Base-by-base conservation (phyloP, 2,888 invertebrate species). In the Polydrusus cervinus region DNA sequence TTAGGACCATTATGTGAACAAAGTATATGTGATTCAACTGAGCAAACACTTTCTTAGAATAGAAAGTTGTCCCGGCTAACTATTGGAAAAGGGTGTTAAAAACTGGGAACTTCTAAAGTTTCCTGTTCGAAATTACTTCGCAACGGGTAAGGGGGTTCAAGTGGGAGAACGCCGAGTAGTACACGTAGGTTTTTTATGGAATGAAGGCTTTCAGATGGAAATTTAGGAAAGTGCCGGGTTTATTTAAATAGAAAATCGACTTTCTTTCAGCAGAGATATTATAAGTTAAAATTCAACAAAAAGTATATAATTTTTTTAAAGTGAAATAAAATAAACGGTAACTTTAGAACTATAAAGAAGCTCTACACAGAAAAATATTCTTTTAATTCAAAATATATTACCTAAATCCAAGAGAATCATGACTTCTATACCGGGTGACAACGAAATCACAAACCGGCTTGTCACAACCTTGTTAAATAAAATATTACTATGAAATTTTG, bases 21-120 rank as follows among this genome's bases (percentile, higher is more conserved):
- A 80, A 81, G 82, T 81, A 82, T 83, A 80, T 82, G 82, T 83
- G 84, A 85, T 83, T 83, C 82, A 83, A 83, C 84, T 84, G 83
- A 83, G 81, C 84, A 85, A 85, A 85, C 84, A 82, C 81, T 82
- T 75, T 75, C 74, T 70, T 77, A 81, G 82, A 81, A 81, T 78
- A 78, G 82, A 81, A 82, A 78, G 76, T 76, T 77, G 62, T 75
- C 78, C 60, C 75, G 71, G 69, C 75, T 75, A 73, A 76, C 73
- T 75, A 77, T 76, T 65, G 69, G 79, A 75, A 82, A 84, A 83
- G 84, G 84, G 85, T 85, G 85, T 84, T 85, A 84, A 85, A 85
- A 85, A 85, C 84, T 84, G 83, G 85, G 83, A 86, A 85, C 84
- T 85, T 84, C 82, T 79, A 83, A 85, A 85, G 85, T 86, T 86